Evolutionary conservation across 2,888 invertebrate species (phyloP), one percentile per base, ranked within the genome.

Genomic region (Masnerella sp.): DNA sequence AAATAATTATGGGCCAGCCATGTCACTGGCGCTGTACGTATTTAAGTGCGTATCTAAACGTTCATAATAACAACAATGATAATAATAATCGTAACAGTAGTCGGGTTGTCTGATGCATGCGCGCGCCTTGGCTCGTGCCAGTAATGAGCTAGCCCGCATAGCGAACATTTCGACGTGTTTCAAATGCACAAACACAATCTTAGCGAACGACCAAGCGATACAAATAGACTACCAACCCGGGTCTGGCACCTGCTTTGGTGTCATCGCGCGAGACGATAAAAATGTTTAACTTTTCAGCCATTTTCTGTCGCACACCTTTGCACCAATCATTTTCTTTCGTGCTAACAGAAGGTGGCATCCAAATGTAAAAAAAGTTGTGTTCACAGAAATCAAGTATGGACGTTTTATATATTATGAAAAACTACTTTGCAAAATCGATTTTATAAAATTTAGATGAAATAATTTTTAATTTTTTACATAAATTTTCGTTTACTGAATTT

Each of bases 71-170:
- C 36, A 67, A 69, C 43, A 51, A 68, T 56, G 61, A 72, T 67
- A 72, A 67, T 67, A 49, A 54, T 67, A 67, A 67, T 68, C 47
- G 70, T 72, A 77, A 64, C 56, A 70, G 74, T 69, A 77, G 75
- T 72, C 59, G 71, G 69, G 54, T 68, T 74, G 72, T 74, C 59
- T 54, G 28, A 71, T 68, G 74, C 49, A 75, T 77, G 77, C 78
- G 80, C 77, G 75, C 80, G 82, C 80, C 79, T 82, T 83, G 83
- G 84, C 85, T 85, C 86, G 86, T 86, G 85, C 85, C 84, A 80
- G 83, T 85, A 85, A 86, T 85, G 83, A 84, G 82, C 71, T 64
- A 83, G 81, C 75, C 75, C 75, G 75, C 75, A 75, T 75, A 68
- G 51, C 45, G 61, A 67, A 62, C 68, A 64, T 71, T 75, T 64